phyloP scores from a whole-genome alignment of 2,797 vertebrate species.

The Hypotaenidia philippensis region DNA sequence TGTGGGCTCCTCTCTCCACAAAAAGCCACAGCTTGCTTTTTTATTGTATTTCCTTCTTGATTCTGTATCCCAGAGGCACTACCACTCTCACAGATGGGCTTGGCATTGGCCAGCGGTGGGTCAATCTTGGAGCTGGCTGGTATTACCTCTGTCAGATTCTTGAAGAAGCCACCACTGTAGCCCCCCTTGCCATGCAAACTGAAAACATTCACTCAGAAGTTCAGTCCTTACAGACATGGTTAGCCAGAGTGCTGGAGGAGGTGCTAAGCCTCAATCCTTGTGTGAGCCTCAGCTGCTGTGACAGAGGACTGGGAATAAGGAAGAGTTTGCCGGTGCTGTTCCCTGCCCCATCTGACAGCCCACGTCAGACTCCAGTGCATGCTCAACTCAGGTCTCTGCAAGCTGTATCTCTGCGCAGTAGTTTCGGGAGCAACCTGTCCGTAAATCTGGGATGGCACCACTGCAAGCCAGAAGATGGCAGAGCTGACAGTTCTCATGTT shows the following conservation, averaged over 20 bases:
- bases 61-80: no score
- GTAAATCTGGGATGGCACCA: not conserved
- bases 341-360: accelerated
- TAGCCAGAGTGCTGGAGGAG: not conserved
- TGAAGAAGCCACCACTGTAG: no score
- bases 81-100: no score
- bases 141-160: no score
- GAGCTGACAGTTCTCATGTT: not conserved
- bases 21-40: no score
- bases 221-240: not conserved
- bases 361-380: accelerated
- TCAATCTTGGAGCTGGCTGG: no score
- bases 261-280: not conserved
- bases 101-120: no score
- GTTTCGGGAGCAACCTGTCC: not conserved
- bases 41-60: no score
- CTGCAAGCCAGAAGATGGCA: not conserved
- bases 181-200: no score
- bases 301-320: not conserved
- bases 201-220: accelerated
- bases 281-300: not conserved
- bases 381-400: not conserved
- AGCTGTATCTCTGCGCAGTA: accelerated
- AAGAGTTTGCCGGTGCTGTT: not conserved
- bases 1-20: no score